Conservation (phyloP, 1,140 invertebrate species). For the Drosophila subobscura region DNA sequence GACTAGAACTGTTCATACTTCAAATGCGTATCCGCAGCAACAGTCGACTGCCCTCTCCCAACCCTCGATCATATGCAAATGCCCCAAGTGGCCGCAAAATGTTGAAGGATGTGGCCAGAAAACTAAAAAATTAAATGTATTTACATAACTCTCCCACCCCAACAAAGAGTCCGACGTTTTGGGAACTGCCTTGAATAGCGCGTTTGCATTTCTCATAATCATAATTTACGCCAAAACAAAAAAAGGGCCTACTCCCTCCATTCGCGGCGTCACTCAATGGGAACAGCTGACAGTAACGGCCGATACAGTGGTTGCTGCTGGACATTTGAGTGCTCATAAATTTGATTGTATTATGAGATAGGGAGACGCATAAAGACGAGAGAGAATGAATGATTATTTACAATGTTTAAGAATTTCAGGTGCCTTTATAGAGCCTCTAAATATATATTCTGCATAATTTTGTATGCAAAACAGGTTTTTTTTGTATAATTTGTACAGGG, state of each 20-base stretch:
- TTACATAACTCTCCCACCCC: slow-evolving; percentile 44
- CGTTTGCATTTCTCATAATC: slow-evolving; percentile 80
- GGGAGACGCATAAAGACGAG: no score
- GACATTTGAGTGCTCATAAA: neutral
- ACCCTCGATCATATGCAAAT: slow-evolving; percentile 10
- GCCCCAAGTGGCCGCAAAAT: slow-evolving; percentile 11
- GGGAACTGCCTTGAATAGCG: slow-evolving; percentile 67
- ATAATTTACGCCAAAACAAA: slow-evolving; percentile 74
- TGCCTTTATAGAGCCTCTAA: no score
- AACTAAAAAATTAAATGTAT: slow-evolving; percentile 72
- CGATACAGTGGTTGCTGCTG: slow-evolving; percentile 47
- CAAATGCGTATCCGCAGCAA: slow-evolving; percentile 65
- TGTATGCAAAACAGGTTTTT: no score
- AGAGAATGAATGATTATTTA: no score
- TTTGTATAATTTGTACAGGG: no score
- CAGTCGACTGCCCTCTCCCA: slow-evolving; percentile 25
- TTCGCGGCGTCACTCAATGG: slow-evolving; percentile 10
- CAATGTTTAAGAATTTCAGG: no score
- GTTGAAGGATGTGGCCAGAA: slow-evolving; percentile 23
- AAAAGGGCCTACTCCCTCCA: slow-evolving; percentile 32
- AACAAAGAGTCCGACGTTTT: slow-evolving; percentile 1
- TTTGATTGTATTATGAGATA: neutral
- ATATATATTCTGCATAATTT: no score
- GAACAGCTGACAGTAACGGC: slow-evolving; percentile 60
- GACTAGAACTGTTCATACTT: slow-evolving; percentile 54